Evolutionary conservation across 92 coral and sea anemone genomes (phyloP), one percentile per base, ranked within the genome.

Genomic region (Virgularia gustaviana): DNA sequence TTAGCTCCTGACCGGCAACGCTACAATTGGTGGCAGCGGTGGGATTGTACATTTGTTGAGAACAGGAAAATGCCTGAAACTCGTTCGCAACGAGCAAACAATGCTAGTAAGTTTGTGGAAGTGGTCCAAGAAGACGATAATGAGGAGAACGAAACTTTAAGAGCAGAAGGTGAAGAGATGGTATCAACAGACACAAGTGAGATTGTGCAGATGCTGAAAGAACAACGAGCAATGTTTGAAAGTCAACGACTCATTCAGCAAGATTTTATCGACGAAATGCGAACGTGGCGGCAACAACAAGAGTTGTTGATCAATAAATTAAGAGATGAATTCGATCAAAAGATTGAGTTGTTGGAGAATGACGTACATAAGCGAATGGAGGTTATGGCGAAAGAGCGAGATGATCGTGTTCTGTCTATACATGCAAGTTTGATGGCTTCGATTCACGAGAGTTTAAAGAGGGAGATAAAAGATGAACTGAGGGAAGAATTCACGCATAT

Each of bases 401-500:
- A 51, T 20, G 57, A 51, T 7, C 57, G 27, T 20, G 22, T 32
- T 51, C 57, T 51, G 6, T 27, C 22, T 20, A 51, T 32, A 11
- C 27, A 51, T 13, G 27, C 57, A 5, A 51, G 57, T 13, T 32
- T 13, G 22, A 20, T 51, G 57, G 57, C 57, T 7, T 51, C 57
- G 57, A 6, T 32, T 9, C 57, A 20, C 22, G 23, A 51, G 4
- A 16, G 27, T 4, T 51, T 51, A 19, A 51, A 51, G 22, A 27
- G 57, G 22, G 57, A 51, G 27, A 51, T 51, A 32, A 51, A 51
- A 51, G 57, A 51, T 27, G 57, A 51, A 51, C 27, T 51, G 22
- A 2, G 23, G 22, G 27, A 51, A 20, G 57, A 51, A 19, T 20
- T 51, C 22, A 20, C 28, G 22, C 22, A 51, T 20, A 6, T 4